A percentile compares a stretch with the other conserved stretches of the same genome.
Evolutionary conservation across 2,797 vertebrate species (phyloP).

Genomic region (Girardinus metallicus): DNA sequence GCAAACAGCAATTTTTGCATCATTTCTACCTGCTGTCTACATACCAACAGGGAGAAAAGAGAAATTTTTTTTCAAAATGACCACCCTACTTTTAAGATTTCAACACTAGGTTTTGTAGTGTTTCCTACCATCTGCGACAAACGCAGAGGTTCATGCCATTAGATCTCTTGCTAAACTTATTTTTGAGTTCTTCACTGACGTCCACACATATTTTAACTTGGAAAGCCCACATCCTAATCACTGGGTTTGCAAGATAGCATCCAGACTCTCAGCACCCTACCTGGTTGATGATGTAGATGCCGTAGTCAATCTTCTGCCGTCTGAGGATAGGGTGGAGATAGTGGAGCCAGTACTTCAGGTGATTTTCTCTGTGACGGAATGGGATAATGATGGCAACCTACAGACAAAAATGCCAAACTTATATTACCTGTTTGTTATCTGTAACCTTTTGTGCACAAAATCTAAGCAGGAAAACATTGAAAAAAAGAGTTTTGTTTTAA

Average conservation of each 20-base stretch:
- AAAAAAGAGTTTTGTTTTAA: not conserved
- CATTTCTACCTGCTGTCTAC: not conserved
- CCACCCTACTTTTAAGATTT: not conserved
- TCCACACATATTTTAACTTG: not conserved
- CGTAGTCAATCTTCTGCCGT: slow-evolving; percentile 94
- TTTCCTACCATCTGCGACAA: not conserved
- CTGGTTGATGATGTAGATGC: slow-evolving; percentile 98
- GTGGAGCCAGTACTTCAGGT: slow-evolving; percentile 98
- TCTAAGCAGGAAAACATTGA: not conserved
- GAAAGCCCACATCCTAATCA: not conserved
- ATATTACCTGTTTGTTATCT: not conserved
- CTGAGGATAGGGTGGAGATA: slow-evolving; percentile 97
- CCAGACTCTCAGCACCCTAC: slow-evolving; percentile 64
- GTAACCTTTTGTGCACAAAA: not conserved
- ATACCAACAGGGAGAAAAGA: not conserved
- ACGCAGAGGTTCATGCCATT: not conserved
- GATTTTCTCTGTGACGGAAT: slow-evolving; percentile 95
- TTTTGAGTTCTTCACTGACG: not conserved
- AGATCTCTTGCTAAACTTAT: not conserved
- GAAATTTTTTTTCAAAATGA: not conserved
- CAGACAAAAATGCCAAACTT: not conserved
- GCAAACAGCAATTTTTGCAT: not conserved
- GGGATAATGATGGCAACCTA: slow-evolving; percentile 97
- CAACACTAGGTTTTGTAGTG: not conserved
- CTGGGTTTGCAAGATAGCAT: not conserved